These are phyloP conservation scores for Odocoileus hemionus DNA, from an alignment of 2,113 vertebrate species.

Conservation along the genomic window DNA sequence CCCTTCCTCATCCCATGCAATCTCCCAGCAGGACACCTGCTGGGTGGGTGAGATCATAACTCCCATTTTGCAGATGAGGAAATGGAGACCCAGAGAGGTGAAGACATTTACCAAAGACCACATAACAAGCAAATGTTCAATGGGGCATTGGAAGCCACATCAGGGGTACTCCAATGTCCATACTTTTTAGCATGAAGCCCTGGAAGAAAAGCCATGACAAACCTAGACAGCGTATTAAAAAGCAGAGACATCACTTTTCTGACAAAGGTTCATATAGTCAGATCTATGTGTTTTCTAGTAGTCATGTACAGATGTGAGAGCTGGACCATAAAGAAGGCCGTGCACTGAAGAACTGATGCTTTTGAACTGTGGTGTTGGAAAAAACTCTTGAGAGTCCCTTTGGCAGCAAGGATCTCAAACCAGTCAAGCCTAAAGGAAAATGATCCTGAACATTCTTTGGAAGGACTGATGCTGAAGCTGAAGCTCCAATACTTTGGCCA, in stretches of 20 bases:
- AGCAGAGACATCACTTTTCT: not conserved
- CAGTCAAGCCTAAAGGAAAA: not conserved
- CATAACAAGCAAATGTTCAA: not conserved
- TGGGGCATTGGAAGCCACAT: not conserved
- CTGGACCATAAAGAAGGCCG: not conserved
- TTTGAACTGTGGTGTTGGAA: not conserved
- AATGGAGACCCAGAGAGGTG: not conserved
- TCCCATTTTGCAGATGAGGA: not conserved
- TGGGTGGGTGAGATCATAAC: not conserved
- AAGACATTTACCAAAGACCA: not conserved
- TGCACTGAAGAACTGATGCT: not conserved
- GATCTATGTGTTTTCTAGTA: not conserved
- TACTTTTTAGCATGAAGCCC: fast-evolving
- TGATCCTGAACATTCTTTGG: not conserved
- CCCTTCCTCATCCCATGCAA: not conserved
- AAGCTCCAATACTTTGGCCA: not conserved
- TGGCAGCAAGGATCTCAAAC: not conserved
- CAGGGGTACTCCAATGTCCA: no score
- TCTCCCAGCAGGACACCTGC: not conserved
- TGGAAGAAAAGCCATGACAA: not conserved
- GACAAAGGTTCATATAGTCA: not conserved
- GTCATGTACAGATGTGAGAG: not conserved
- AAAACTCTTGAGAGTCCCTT: not conserved
- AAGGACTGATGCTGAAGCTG: not conserved
- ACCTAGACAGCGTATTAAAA: not conserved